Percentiles rank a stretch among this genome's conserved stretches.
Conservation (phyloP, 2,888 invertebrate genomes). For the Dermolepida albohirtum region DNA sequence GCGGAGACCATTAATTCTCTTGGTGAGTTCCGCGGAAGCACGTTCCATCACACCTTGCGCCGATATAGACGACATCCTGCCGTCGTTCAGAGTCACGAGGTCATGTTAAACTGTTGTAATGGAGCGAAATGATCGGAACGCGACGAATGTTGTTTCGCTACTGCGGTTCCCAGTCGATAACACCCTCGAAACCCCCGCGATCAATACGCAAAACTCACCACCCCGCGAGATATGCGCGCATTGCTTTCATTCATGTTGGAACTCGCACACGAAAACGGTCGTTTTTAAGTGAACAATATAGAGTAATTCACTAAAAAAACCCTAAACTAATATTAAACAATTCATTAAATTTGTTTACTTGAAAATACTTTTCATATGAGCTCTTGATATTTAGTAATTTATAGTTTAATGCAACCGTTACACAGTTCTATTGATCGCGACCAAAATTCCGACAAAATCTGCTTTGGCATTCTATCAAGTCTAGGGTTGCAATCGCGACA, state of each 20-base stretch:
- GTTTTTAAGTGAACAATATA: neutral
- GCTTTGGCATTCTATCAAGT: too few relatives aligned
- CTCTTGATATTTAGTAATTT: too few relatives aligned
- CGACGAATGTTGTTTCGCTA: slow-evolving; percentile 41
- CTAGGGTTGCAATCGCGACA: too few relatives aligned
- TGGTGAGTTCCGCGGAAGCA: slow-evolving; percentile 89
- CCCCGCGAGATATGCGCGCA: slow-evolving; percentile 41
- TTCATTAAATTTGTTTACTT: too few relatives aligned
- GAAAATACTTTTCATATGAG: too few relatives aligned
- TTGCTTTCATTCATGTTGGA: slow-evolving; percentile 48
- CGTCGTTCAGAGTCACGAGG: slow-evolving; percentile 30
- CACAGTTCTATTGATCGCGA: too few relatives aligned
- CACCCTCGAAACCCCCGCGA: slow-evolving; percentile 45
- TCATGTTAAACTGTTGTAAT: slow-evolving; percentile 18
- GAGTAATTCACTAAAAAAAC: neutral
- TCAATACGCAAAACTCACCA: slow-evolving; percentile 48
- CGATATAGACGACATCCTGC: slow-evolving; percentile 82
- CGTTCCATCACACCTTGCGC: slow-evolving; percentile 92
- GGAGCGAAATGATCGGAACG: slow-evolving; percentile 17
- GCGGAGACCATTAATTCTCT: slow-evolving; percentile 87
- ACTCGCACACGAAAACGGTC: slow-evolving; percentile 13
- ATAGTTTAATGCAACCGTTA: too few relatives aligned
- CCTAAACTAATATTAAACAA: neutral
- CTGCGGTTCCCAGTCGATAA: slow-evolving; percentile 46
- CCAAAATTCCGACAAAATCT: too few relatives aligned